These are phyloP conservation scores for Leuctra nigra DNA, from an alignment of 2,888 invertebrate genomes.

Conservation along the genomic window DNA sequence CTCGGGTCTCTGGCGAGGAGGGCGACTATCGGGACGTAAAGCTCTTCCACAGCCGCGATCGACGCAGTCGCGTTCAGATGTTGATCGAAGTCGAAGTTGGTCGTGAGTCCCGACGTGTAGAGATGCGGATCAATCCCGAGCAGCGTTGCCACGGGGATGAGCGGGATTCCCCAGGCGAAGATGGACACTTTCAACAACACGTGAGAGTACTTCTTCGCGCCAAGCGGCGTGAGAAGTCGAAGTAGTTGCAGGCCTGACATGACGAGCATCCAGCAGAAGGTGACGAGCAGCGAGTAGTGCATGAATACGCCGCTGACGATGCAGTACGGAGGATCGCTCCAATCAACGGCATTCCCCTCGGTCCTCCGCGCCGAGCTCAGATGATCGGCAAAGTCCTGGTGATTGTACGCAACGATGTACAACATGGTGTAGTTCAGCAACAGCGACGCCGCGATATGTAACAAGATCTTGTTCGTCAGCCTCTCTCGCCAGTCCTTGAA, in stretches of 20 bases:
- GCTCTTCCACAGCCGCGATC: too few species aligned
- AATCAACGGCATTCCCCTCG: background rate
- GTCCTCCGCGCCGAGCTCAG: too few species aligned
- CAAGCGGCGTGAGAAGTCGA: constrained; percentile 59
- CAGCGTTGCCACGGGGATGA: constrained; percentile 47
- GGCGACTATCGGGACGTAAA: too few species aligned
- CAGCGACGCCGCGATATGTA: constrained; percentile 56
- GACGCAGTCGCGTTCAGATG: too few species aligned
- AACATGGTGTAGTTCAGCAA: constrained; percentile 49
- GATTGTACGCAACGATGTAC: constrained; percentile 33
- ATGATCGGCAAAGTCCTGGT: too few species aligned
- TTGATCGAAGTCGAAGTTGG: constrained; percentile 6
- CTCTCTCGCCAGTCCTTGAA: constrained; percentile 56
- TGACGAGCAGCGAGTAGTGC: constrained; percentile 59
- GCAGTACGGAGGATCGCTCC: constrained; percentile 45
- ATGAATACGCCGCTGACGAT: constrained; percentile 53
- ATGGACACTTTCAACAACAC: constrained; percentile 56
- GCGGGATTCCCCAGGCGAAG: constrained; percentile 57
- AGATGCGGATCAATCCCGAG: constrained; percentile 42
- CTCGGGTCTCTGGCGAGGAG: too few species aligned
- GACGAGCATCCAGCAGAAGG: constrained; percentile 67
- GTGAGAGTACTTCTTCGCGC: constrained; percentile 49
- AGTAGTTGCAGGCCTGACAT: constrained; percentile 61
- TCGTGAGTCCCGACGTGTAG: constrained; percentile 38
- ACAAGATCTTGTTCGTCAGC: constrained; percentile 56